Conservation (phyloP, 2,113 vertebrate genomes). For the Tetraodon nigroviridis region DNA sequence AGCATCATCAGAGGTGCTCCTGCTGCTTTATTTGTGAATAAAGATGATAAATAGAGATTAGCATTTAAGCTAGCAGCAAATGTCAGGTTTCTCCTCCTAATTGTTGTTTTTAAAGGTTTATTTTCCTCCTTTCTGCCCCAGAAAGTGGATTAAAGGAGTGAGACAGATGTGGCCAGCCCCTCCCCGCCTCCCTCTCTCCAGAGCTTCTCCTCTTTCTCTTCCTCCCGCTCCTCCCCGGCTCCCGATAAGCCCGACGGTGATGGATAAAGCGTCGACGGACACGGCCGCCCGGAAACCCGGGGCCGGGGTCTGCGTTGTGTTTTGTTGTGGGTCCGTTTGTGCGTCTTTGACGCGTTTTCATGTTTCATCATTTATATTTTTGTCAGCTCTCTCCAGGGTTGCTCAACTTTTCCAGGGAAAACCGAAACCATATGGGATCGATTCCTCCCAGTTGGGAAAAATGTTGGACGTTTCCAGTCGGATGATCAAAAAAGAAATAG, state of each 20-base stretch:
- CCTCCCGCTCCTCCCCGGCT: constrained; percentile 20
- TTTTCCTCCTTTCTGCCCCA: no score
- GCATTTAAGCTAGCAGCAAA: no score
- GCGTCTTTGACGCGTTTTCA: no score
- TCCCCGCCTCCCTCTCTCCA: constrained; percentile 29
- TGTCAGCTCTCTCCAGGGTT: not conserved
- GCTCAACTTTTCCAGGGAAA: constrained; percentile 28
- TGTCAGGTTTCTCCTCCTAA: no score
- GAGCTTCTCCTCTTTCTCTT: constrained; percentile 6
- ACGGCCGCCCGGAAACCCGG: constrained; percentile 32
- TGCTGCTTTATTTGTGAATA: no score
- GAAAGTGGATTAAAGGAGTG: not conserved
- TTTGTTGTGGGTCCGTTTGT: not conserved
- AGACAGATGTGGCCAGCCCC: constrained; percentile 39
- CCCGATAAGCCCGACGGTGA: constrained; percentile 59
- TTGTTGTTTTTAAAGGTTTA: no score
- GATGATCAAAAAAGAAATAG: no score
- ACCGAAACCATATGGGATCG: constrained; percentile 41
- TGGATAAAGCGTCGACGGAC: constrained; percentile 44
- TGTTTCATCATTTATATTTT: not conserved
- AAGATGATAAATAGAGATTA: no score
- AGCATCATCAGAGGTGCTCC: no score
- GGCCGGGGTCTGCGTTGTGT: constrained; percentile 15
- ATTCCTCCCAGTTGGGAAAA: not conserved
- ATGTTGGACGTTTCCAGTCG: no score